A percentile compares a stretch with the other conserved stretches of the same genome.
Conservation (phyloP, 37 sponge, comb jelly and placozoan genomes). For the Oopsacas minuta region DNA sequence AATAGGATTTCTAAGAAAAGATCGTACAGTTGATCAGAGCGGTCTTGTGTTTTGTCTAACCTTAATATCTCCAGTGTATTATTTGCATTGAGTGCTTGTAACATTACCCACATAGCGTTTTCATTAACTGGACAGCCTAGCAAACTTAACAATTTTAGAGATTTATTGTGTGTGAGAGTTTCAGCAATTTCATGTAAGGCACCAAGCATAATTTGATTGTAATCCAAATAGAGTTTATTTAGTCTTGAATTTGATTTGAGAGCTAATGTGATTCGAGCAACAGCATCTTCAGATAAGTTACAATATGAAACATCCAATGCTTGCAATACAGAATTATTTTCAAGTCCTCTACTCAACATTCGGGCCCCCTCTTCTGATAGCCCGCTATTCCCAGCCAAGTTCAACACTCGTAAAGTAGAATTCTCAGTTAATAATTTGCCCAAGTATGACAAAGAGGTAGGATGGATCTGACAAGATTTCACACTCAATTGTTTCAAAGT, state of each 20-base stretch:
- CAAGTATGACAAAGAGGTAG: background rate
- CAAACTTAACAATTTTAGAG: background rate
- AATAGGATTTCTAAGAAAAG: background rate
- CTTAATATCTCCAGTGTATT: background rate
- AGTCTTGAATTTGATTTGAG: background rate
- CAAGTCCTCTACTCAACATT: constrained; percentile 1
- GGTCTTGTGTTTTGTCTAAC: background rate
- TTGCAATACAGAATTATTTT: background rate
- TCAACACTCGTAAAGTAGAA: background rate
- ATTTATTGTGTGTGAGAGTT: background rate
- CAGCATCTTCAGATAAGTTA: constrained; percentile 17
- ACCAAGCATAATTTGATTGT: background rate
- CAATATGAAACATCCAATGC: background rate
- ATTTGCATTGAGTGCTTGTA: background rate
- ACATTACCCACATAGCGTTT: background rate
- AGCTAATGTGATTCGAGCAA: background rate
- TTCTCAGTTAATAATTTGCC: background rate
- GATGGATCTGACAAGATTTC: constrained; percentile 4
- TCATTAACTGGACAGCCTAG: background rate
- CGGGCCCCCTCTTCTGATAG: constrained; percentile 9
- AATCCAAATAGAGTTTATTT: background rate
- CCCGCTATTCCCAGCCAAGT: background rate
- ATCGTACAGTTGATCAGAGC: background rate
- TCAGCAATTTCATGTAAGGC: constrained; percentile 1
- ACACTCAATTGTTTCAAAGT: background rate